Conservation (phyloP, 92 coral and sea anemone genomes). For the Epizoanthus rinbou region DNA sequence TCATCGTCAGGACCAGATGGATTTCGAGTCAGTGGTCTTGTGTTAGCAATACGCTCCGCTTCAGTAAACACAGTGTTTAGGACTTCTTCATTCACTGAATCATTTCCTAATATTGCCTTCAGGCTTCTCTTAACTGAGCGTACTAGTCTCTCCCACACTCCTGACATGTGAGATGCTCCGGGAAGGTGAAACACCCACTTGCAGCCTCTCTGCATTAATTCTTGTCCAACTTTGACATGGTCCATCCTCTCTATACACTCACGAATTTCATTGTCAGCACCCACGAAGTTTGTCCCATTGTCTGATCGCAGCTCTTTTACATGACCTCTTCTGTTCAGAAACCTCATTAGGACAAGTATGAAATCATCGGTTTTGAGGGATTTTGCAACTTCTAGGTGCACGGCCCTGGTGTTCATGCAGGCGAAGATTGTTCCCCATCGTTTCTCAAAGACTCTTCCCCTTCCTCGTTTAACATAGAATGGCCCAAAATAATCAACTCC, state of each 20-base stretch:
- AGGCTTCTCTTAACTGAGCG: slow-evolving; percentile 59
- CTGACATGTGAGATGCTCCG: slow-evolving; percentile 67
- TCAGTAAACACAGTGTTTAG: slow-evolving; percentile 61
- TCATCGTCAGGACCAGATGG: slow-evolving; percentile 44
- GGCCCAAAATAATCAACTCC: slow-evolving; percentile 70
- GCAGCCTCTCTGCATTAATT: slow-evolving; percentile 55
- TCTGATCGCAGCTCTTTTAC: slow-evolving; percentile 11
- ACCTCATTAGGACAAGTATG: not conserved
- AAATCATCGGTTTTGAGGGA: slow-evolving; percentile 57
- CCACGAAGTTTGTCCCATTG: not conserved
- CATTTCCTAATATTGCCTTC: slow-evolving; percentile 56
- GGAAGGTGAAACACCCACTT: slow-evolving; percentile 71
- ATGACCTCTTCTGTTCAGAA: not conserved
- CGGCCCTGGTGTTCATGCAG: slow-evolving; percentile 59
- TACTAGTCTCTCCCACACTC: slow-evolving; percentile 73
- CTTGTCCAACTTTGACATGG: slow-evolving; percentile 23
- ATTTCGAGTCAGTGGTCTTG: slow-evolving; percentile 60
- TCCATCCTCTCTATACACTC: slow-evolving; percentile 24
- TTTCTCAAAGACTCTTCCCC: slow-evolving; percentile 57
- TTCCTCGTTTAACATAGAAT: slow-evolving; percentile 59
- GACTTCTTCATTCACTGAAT: slow-evolving; percentile 53
- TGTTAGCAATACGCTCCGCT: slow-evolving; percentile 65
- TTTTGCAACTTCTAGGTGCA: slow-evolving; percentile 56
- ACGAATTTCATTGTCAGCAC: slow-evolving; percentile 11
- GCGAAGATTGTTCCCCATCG: slow-evolving; percentile 58